Percentiles rank a stretch among this genome's conserved stretches.
Conservation (phyloP, 2,113 vertebrate genomes). For the Porphyrio hochstetteri region DNA sequence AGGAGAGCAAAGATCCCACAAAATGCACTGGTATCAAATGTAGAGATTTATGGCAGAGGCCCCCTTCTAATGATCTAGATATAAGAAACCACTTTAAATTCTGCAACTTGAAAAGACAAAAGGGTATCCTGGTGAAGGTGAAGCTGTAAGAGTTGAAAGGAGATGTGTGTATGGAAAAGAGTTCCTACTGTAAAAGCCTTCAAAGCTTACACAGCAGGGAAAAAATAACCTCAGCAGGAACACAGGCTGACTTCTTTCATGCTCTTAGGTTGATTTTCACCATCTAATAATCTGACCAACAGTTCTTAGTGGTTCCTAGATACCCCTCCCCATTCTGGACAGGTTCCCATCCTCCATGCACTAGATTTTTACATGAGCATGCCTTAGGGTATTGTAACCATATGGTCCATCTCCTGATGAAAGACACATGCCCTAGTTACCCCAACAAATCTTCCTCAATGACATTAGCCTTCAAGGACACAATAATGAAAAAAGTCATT, state of each 20-base stretch:
- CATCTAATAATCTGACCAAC: not conserved
- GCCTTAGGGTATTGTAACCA: not conserved
- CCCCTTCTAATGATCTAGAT: not conserved
- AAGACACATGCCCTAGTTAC: not conserved
- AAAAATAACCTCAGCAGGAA: not conserved
- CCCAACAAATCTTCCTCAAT: not conserved
- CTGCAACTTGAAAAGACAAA: not conserved
- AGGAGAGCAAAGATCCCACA: not conserved
- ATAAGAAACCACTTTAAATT: not conserved
- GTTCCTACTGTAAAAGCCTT: not conserved
- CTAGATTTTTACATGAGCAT: not conserved
- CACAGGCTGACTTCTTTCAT: not conserved
- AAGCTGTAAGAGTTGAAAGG: not conserved
- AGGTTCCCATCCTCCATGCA: not conserved
- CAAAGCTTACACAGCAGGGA: not conserved
- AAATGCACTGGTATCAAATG: not conserved
- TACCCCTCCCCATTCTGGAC: not conserved
- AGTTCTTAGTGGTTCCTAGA: not conserved
- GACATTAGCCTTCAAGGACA: conserved; percentile 4
- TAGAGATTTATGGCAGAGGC: not conserved
- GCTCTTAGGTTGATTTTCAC: not conserved
- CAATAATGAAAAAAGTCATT: not conserved
- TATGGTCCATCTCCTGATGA: not conserved
- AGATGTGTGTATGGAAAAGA: not conserved
- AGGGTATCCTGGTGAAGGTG: not conserved